Percentiles rank a stretch among this genome's conserved stretches.
These are phyloP conservation scores for Sinocyclocheilus rhinocerous DNA, from an alignment of 2,113 vertebrate species.

Conservation along the genomic window DNA sequence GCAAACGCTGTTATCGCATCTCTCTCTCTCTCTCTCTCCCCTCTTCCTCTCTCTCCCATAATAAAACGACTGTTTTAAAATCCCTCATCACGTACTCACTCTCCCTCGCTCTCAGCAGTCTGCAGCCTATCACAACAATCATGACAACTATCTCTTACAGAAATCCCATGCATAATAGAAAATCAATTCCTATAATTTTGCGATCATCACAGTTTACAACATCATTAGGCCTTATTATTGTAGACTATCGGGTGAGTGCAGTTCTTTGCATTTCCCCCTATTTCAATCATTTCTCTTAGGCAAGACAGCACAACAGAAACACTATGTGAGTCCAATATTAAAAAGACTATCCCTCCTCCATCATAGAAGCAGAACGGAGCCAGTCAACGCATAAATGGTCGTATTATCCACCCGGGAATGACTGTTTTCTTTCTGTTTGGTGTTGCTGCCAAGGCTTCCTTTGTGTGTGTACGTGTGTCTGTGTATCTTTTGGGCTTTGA, in stretches of 20 bases:
- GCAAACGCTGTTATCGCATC: constrained; percentile 65
- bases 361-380: constrained; percentile 66
- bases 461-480: constrained; percentile 26
- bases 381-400: constrained; percentile 70
- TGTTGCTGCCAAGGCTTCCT: constrained; percentile 46
- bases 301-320: constrained; percentile 15
- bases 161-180: constrained; percentile 32
- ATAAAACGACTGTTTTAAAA: constrained; percentile 65
- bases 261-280: constrained; percentile 10
- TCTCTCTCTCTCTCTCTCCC: constrained; percentile 43
- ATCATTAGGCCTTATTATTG: constrained; percentile 26
- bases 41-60: constrained; percentile 44
- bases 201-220: constrained; percentile 52
- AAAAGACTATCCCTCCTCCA: constrained; percentile 62
- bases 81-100: constrained; percentile 58
- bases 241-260: background rate
- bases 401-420: constrained; percentile 68
- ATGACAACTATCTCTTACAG: constrained; percentile 47
- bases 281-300: constrained; percentile 27
- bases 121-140: constrained; percentile 56
- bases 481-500: constrained; percentile 25
- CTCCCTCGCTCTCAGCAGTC: constrained; percentile 40
- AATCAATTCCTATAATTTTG: constrained; percentile 35
- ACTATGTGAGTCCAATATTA: constrained; percentile 63
- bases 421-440: constrained; percentile 45